phyloP scores from a whole-genome alignment of 2,113 vertebrate species.

The Pseudopipra pipra region DNA sequence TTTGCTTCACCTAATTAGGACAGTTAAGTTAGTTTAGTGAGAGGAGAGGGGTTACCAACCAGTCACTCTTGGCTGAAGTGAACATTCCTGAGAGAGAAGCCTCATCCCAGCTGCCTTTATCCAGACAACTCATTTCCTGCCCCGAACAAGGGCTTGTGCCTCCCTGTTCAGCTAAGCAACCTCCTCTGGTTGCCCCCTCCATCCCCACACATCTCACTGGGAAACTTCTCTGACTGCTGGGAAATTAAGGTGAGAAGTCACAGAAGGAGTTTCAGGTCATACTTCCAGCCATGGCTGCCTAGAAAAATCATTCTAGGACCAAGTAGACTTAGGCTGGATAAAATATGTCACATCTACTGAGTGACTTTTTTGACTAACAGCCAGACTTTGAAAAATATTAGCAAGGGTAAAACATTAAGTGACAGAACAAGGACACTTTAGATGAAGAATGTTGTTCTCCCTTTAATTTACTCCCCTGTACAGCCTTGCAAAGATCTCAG shows the following conservation, averaged over 20 bases:
- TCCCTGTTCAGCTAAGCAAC: background rate
- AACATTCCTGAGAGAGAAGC: background rate
- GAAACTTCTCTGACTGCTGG: background rate
- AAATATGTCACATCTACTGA: conserved; percentile 40
- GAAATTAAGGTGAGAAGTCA: background rate
- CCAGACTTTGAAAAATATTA: conserved; percentile 62
- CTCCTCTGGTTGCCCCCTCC: background rate
- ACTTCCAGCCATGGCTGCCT: background rate
- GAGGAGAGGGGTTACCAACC: background rate
- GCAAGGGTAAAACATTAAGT: conserved; percentile 60
- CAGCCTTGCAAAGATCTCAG: conserved; percentile 58
- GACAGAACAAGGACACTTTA: conserved; percentile 60
- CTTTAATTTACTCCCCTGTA: conserved; percentile 53
- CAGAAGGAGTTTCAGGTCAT: background rate
- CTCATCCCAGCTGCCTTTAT: background rate
- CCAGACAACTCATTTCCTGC: background rate
- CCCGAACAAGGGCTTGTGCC: background rate
- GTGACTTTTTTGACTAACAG: conserved; percentile 49
- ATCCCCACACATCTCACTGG: background rate
- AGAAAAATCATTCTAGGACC: background rate
- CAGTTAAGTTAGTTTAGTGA: background rate
- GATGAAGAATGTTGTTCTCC: conserved; percentile 55
- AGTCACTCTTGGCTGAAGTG: background rate
- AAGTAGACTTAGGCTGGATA: background rate
- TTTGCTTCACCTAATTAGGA: background rate